Evolutionary conservation across 1,140 invertebrate genomes (phyloP).

Genomic region (Drosophila truncata): DNA sequence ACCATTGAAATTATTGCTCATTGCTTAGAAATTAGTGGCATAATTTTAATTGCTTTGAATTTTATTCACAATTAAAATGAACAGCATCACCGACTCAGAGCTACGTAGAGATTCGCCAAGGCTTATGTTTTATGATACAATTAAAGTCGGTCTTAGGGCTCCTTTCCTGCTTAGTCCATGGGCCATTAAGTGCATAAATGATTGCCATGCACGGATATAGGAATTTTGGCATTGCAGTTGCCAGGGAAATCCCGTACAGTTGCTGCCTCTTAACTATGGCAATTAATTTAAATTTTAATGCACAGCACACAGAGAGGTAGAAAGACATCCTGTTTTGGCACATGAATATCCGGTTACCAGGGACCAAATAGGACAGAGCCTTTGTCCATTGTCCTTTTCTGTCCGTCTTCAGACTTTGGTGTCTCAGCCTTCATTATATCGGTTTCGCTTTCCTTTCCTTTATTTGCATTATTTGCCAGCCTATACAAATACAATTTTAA

Average conservation of each 20-base stretch:
- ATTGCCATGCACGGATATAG: constrained; percentile 37
- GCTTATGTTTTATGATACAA: constrained; percentile 62
- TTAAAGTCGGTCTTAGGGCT: constrained; percentile 37
- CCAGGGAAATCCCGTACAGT: constrained; percentile 13
- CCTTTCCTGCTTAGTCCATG: constrained; percentile 19
- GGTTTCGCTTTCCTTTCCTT: constrained; percentile 15
- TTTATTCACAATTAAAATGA: constrained; percentile 65
- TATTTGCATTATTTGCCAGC: constrained; percentile 57
- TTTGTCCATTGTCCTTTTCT: constrained; percentile 9
- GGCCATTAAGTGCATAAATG: constrained; percentile 66
- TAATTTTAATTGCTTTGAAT: constrained; percentile 47
- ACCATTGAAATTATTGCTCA: constrained; percentile 14
- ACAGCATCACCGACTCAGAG: background rate
- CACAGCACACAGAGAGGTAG: constrained; percentile 10
- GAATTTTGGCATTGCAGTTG: constrained; percentile 27
- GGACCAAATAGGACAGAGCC: constrained; percentile 10
- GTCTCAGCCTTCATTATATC: constrained; percentile 11
- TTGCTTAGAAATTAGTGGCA: background rate
- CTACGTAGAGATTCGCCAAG: constrained; percentile 7
- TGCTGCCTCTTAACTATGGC: constrained; percentile 12
- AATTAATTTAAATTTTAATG: constrained; percentile 52
- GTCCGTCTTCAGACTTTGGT: too few species aligned
- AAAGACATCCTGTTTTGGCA: constrained; percentile 38
- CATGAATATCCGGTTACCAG: constrained; percentile 62
- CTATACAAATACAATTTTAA: constrained; percentile 61